Base-by-base conservation (phyloP, 1,140 invertebrate species). In the Zeugodacus cucurbitae region DNA sequence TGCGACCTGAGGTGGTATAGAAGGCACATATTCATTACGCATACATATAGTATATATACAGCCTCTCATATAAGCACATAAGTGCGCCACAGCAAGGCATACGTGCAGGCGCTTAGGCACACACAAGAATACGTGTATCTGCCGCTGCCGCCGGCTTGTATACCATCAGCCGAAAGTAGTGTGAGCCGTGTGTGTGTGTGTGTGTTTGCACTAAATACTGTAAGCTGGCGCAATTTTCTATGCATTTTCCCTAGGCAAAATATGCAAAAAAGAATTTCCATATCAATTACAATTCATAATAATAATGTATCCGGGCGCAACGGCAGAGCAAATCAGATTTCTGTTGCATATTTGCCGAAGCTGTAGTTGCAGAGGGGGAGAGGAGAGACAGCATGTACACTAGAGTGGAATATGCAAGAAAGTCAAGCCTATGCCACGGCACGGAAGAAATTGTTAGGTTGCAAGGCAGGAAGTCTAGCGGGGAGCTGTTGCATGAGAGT, bases 251-350 rank as follows among this genome's bases (percentile, higher is more conserved):
- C 74, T 26, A 54, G n/a, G 85, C 48, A 86, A 58, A 86, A 58
- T 62, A 87, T 67, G n/a, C 87, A 87, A 54, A 88, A 78, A 78
- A 82, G 54, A 88, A 74, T 82, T 88, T 88, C 67, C 70, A 88
- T 88, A 88, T 88, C 87, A 88, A 88, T 88, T 88, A 88, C 87
- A 88, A 88, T 82, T 88, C 87, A 88, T 88, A 88, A 87, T 87
- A 87, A 87, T 62, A 87, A 87, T 44, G 54, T 87, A 58, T 59
- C 59, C 86, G 54, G 74, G 74, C 74, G 74, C 74, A 82, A 48
- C 74, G 34, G 22, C 74, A 82, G 74, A 82, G 85, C 58, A 58
- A 86, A 34, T 86, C 34, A 57, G n/a, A 32, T 54, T 86, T 34
- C 20, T 44, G 44, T 17, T 86, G 41, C 17, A 54, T 26, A 29